Evolutionary conservation across 2,113 vertebrate genomes (phyloP).

Genomic region (Caretta caretta): DNA sequence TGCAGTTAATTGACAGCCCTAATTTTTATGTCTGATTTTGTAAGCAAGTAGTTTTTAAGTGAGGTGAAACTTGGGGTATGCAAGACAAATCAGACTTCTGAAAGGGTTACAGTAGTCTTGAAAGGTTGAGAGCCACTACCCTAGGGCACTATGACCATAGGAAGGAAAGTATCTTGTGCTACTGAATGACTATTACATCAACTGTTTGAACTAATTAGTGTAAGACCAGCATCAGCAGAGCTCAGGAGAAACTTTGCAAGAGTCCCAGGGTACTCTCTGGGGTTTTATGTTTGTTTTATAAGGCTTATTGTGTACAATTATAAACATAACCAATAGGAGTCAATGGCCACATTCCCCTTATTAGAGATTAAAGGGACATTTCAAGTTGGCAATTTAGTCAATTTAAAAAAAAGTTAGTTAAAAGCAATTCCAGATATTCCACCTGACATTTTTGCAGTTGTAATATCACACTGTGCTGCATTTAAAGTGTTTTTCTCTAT

Average conservation of each 20-base stretch:
- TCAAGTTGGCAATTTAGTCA: not conserved
- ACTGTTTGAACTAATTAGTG: not conserved
- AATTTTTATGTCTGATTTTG: no score
- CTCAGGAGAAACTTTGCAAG: not conserved
- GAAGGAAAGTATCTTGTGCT: not conserved
- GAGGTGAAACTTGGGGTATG: no score
- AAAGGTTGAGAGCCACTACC: no score
- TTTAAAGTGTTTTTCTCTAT: no score
- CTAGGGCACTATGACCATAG: not conserved
- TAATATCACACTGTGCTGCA: not conserved
- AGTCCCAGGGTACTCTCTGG: not conserved
- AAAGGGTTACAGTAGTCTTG: no score
- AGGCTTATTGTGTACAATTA: not conserved
- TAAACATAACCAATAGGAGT: constrained; percentile 9
- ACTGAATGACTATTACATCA: not conserved
- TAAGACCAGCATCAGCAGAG: not conserved
- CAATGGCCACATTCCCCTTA: no score
- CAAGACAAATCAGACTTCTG: no score
- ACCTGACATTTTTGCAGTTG: not conserved
- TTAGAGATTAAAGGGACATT: not conserved
- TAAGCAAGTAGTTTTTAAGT: no score
- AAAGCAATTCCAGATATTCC: not conserved
- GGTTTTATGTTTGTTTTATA: not conserved
- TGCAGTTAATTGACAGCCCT: no score
- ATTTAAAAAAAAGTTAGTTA: not conserved